Base-by-base conservation (phyloP, 2,888 invertebrate genomes). In the Archaeoteleia sp. region DNA sequence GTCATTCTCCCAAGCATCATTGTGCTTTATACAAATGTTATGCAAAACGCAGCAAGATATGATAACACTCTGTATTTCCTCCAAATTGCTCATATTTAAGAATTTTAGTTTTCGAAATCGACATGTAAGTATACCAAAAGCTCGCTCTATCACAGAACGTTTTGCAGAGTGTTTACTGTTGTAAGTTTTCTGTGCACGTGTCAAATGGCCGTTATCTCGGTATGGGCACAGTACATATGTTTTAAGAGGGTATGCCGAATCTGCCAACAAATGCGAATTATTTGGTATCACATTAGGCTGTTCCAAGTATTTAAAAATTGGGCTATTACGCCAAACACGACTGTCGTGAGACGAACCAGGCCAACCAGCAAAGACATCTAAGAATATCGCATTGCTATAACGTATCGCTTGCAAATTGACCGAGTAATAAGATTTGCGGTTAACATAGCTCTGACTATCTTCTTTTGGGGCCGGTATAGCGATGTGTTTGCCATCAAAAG, bases 331-430 rank as follows among this genome's bases (percentile, higher is more conserved):
- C 57, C 45, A 65, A 4, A 65, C 45, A 20, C 65, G 9, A 5
- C 27, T 15, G 27, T 65, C 65, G 13, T 57, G 49, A 8, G 35
- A 27, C 7, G 29, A 14, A 32, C 55, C 55, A 5, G 34, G 51
- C 32, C 46, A 20, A 10, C 48, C 63, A 8, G 20, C 39, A 30
- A 42, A 55, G 0, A 46, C 40, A 7, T 62, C 46, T 9, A 48
- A 17, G 15, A 43, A 66, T 8, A 25, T 27, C 5, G 9, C n/a
- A 25, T 32, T 12, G 14, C 15, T 15, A 30, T 61, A 34, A 20
- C 61, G 55, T 7, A 67, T 55, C n/a, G 43, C 67, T 55, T 67
- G 67, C 23, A 57, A 1, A 23, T 40, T 61, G 0, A 39, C 20
- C 1, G 49, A 67, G 46, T 61, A 29, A 29, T 35, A 61, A 1